Evolutionary conservation across 2,888 invertebrate species (phyloP).

Genomic region (Saturnia pavonia): DNA sequence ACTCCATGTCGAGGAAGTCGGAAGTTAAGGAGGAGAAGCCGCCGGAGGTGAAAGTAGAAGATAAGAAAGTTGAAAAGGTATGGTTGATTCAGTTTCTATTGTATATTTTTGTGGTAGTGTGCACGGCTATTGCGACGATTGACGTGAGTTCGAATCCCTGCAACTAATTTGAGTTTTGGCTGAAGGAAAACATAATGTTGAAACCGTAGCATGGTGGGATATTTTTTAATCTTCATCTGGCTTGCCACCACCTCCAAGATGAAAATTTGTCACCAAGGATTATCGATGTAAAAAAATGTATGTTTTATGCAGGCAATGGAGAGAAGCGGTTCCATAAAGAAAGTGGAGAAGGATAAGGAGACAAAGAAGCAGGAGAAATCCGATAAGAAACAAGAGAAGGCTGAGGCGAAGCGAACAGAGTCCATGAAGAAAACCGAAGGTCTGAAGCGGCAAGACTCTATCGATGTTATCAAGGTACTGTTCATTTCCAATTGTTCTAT

Average conservation of each 20-base stretch:
- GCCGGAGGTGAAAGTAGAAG: constrained; percentile 22
- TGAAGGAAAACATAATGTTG: too few relatives aligned
- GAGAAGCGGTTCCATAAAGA: constrained; percentile 61
- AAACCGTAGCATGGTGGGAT: too few relatives aligned
- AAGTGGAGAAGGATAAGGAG: constrained; percentile 55
- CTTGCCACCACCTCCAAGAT: too few relatives aligned
- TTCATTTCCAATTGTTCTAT: background rate
- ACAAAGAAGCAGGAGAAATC: constrained; percentile 50
- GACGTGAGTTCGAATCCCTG: too few relatives aligned
- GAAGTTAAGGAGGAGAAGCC: constrained; percentile 43
- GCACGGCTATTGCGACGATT: too few relatives aligned
- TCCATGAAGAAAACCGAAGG: constrained; percentile 62
- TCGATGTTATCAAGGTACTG: constrained; percentile 65
- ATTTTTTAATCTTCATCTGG: too few relatives aligned
- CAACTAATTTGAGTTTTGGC: too few relatives aligned
- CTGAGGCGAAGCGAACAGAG: constrained; percentile 63
- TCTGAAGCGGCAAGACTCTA: constrained; percentile 68
- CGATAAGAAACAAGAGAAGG: constrained; percentile 62
- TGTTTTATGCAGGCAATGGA: constrained; percentile 44
- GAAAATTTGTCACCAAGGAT: too few relatives aligned
- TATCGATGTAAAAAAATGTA: too few relatives aligned
- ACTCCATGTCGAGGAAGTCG: constrained; percentile 47
- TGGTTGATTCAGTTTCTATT: background rate
- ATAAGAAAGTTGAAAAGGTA: constrained; percentile 29
- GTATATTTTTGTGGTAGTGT: background rate